A percentile compares a stretch with the other conserved stretches of the same genome.
phyloP scores from a whole-genome alignment of 2,113 vertebrate species.

The Chloebia gouldiae region DNA sequence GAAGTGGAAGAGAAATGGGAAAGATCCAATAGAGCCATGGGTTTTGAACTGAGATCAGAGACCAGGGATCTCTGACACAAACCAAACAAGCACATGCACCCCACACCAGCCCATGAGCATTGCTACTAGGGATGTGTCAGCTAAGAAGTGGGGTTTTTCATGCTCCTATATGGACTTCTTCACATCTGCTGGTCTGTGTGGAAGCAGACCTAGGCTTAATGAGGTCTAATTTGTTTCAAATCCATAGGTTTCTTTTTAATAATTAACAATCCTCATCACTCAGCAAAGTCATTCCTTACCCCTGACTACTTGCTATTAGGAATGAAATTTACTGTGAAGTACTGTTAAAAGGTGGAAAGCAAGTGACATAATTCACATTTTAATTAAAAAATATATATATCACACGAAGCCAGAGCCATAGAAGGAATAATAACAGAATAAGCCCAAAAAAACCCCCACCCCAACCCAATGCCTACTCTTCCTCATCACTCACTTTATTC shows the following conservation, averaged over 20 bases:
- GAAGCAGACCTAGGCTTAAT: constrained; percentile 32
- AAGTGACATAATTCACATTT: constrained; percentile 55
- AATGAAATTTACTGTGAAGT: constrained; percentile 58
- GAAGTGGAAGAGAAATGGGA: neutral
- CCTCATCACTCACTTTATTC: neutral
- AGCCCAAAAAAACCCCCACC: neutral
- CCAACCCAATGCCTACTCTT: neutral
- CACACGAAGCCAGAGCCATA: neutral
- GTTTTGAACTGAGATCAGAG: neutral
- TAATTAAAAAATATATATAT: constrained; percentile 57
- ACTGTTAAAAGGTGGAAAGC: constrained; percentile 54
- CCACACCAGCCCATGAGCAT: neutral
- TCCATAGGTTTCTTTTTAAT: constrained; percentile 56
- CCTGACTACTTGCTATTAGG: constrained; percentile 52
- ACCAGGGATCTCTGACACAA: neutral
- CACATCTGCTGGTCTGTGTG: neutral
- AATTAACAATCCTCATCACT: constrained; percentile 49
- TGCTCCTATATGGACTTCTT: neutral
- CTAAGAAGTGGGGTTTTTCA: neutral
- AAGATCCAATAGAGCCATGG: neutral
- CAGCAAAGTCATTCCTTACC: constrained; percentile 44
- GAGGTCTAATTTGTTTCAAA: constrained; percentile 63
- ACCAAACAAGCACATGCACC: neutral
- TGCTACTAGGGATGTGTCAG: neutral
- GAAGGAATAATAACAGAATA: neutral